These are phyloP conservation scores for Anthoscopus minutus DNA, from an alignment of 2,113 vertebrate species.

Conservation along the genomic window DNA sequence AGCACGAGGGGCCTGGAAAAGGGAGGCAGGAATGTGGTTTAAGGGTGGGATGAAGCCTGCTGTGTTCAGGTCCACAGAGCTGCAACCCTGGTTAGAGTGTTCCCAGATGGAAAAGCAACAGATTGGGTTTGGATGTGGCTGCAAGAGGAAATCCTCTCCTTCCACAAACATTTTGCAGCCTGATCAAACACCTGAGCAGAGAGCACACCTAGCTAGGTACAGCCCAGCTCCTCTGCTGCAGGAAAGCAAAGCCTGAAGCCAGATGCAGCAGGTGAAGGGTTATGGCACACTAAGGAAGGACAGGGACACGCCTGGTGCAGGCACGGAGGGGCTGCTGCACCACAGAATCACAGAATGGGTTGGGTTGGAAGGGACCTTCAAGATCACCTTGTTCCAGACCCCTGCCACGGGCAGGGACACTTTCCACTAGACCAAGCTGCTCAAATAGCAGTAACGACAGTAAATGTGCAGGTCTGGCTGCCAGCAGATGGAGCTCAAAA, in stretches of 20 bases:
- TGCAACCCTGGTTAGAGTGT: rapidly evolving
- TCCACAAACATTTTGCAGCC: background rate
- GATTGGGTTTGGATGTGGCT: rapidly evolving
- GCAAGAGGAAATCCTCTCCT: background rate
- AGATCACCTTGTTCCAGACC: background rate
- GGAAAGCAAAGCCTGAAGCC: background rate
- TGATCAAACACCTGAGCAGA: background rate
- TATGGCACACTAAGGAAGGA: background rate
- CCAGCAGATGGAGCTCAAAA: constrained; percentile 45
- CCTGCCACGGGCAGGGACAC: background rate
- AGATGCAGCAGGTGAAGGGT: background rate
- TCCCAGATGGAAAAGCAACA: background rate
- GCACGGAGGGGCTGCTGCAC: rapidly evolving
- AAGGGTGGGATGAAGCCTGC: background rate
- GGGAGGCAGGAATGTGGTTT: background rate
- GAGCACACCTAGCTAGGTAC: rapidly evolving
- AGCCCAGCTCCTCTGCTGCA: background rate
- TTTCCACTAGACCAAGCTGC: background rate
- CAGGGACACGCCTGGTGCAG: rapidly evolving
- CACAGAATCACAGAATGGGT: background rate
- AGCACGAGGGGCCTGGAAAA: background rate
- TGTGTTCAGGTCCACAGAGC: background rate
- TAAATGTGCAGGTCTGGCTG: background rate
- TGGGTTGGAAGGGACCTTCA: background rate
- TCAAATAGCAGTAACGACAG: background rate